These are phyloP conservation scores for Eriocheir sinensis DNA, from an alignment of 1,140 invertebrate species.

Conservation along the genomic window DNA sequence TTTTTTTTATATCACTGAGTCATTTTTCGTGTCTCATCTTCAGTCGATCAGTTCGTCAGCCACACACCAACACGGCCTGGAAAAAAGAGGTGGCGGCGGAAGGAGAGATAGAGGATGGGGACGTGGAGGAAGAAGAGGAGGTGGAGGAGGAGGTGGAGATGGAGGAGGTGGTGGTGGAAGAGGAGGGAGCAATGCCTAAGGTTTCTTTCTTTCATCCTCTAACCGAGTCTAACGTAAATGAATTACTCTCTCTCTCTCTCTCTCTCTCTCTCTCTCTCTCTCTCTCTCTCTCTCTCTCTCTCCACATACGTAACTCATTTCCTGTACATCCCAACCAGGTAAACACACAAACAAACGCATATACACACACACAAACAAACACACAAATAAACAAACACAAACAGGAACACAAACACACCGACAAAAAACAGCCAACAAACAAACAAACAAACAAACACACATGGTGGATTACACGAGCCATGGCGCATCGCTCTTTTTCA, in stretches of 20 bases:
- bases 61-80: no score
- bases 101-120: neutral
- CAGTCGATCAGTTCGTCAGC: no score
- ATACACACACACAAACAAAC: neutral
- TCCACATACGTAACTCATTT: no score
- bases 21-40: no score
- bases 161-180: neutral
- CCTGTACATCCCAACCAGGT: neutral
- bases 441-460: no score
- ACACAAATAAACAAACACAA: neutral
- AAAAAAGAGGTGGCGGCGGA: neutral
- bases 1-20: no score
- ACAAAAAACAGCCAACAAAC: no score
- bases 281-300: neutral
- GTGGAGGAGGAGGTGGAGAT: neutral
- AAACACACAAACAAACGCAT: neutral
- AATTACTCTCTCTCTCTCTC: neutral
- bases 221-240: neutral
- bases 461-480: no score
- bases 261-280: neutral
- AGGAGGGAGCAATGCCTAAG: neutral
- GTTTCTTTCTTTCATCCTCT: neutral
- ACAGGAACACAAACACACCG: no score
- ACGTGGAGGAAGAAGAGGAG: neutral
- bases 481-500: no score